Percentiles rank a stretch among this genome's conserved stretches.
phyloP scores from a whole-genome alignment of 2,797 vertebrate genomes.

The Xenopus petersii region DNA sequence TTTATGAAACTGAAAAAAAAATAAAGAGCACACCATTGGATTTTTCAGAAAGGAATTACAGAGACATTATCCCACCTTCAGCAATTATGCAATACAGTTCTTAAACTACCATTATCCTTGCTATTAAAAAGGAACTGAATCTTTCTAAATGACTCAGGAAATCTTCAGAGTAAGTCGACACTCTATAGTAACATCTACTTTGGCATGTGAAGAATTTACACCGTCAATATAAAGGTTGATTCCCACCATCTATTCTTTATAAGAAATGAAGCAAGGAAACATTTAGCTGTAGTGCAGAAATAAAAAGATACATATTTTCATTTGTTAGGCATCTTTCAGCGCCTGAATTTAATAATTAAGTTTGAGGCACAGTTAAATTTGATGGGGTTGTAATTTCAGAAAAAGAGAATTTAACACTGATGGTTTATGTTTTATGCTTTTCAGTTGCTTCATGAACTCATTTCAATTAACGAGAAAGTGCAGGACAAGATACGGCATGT shows the following conservation, averaged over 20 bases:
- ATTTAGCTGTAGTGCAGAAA: neutral
- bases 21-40: too few species aligned
- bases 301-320: slow-evolving; percentile 7
- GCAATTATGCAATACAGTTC: too few species aligned
- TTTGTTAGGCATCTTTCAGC: neutral
- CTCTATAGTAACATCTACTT: neutral
- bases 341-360: slow-evolving; percentile 1
- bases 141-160: too few species aligned
- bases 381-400: neutral
- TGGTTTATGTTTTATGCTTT: neutral
- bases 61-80: too few species aligned
- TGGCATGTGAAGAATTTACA: neutral
- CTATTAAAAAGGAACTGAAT: too few species aligned
- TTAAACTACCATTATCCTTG: too few species aligned
- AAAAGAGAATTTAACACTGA: slow-evolving; percentile 1
- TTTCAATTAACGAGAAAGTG: too few species aligned
- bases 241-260: neutral
- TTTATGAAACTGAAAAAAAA: too few species aligned
- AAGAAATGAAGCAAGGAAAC: neutral
- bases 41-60: too few species aligned
- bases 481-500: too few species aligned
- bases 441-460: too few species aligned
- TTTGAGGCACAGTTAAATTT: neutral
- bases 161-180: neutral
- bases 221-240: neutral